phyloP scores from a whole-genome alignment of 1,140 invertebrate genomes.

The Condylostylus longicornis region DNA sequence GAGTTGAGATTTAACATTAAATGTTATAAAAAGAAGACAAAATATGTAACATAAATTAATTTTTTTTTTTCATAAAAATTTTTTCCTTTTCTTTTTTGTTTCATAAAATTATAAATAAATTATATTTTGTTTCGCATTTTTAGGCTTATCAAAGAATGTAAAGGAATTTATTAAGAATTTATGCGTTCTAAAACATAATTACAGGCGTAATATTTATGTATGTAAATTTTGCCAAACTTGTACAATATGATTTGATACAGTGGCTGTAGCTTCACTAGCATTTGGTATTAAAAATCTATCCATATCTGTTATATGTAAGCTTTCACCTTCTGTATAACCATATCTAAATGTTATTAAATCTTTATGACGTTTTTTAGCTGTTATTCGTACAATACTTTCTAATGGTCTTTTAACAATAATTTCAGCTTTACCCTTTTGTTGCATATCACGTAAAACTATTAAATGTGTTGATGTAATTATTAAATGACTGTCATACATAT shows the following conservation, averaged over 20 bases:
- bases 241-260: slow-evolving; percentile 41
- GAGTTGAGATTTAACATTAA: too few relatives aligned
- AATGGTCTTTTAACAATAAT: slow-evolving; percentile 72
- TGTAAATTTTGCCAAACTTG: too few relatives aligned
- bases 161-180: too few relatives aligned
- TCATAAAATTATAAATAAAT: too few relatives aligned
- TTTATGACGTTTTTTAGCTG: slow-evolving; percentile 82
- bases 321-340: slow-evolving; percentile 27
- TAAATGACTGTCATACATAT: slow-evolving; percentile 71
- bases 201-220: too few relatives aligned
- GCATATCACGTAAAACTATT: slow-evolving; percentile 69
- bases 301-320: slow-evolving; percentile 50
- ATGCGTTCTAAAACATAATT: too few relatives aligned
- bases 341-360: slow-evolving; percentile 88
- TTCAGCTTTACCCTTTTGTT: slow-evolving; percentile 58
- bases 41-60: too few relatives aligned
- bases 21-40: too few relatives aligned
- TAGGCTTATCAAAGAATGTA: too few relatives aligned
- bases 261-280: slow-evolving; percentile 65
- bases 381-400: slow-evolving; percentile 86
- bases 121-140: too few relatives aligned
- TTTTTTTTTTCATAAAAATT: too few relatives aligned
- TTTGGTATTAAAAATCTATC: slow-evolving; percentile 85
- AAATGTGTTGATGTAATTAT: slow-evolving; percentile 79
- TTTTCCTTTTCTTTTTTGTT: too few relatives aligned